Percentiles rank a stretch among this genome's conserved stretches.
These are phyloP conservation scores for Rhynchophorus ferrugineus DNA, from an alignment of 1,140 invertebrate species.

Conservation along the genomic window DNA sequence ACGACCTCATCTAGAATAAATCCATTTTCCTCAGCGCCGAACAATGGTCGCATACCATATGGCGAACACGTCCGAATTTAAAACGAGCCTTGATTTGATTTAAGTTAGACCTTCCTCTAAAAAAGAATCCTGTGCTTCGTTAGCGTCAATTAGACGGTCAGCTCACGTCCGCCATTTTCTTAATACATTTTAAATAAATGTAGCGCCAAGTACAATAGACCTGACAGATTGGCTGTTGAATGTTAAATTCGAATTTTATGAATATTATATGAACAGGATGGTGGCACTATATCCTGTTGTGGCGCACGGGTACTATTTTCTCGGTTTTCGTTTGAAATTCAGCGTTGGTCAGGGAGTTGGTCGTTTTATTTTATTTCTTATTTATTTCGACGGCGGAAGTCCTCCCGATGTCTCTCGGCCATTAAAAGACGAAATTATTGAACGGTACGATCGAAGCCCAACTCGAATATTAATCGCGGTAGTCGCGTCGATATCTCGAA, in stretches of 20 bases:
- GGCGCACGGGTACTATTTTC: no score
- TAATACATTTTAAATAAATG: slow-evolving; percentile 25
- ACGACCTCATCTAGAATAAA: slow-evolving; percentile 8
- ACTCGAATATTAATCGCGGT: no score
- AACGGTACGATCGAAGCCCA: no score
- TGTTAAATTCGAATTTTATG: slow-evolving; percentile 7
- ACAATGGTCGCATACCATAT: slow-evolving; percentile 7
- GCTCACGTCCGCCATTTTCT: slow-evolving; percentile 18
- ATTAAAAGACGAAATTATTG: no score
- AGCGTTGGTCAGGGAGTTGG: no score
- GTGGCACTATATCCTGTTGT: no score
- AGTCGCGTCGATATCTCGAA: no score
- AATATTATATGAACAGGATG: slow-evolving; percentile 7
- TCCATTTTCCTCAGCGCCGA: background rate
- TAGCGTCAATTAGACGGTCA: slow-evolving; percentile 8
- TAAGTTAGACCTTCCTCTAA: slow-evolving; percentile 15
- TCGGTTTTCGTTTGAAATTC: no score
- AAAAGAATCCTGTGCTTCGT: slow-evolving; percentile 7
- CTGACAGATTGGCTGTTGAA: slow-evolving; percentile 1
- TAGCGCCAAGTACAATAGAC: slow-evolving; percentile 18
- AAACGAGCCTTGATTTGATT: slow-evolving; percentile 12
- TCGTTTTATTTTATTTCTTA: no score
- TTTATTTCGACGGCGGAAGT: no score
- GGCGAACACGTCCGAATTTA: slow-evolving; percentile 7
- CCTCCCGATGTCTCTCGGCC: no score